Evolutionary conservation across 2,888 invertebrate species (phyloP).

Genomic region (Plusia festucae): DNA sequence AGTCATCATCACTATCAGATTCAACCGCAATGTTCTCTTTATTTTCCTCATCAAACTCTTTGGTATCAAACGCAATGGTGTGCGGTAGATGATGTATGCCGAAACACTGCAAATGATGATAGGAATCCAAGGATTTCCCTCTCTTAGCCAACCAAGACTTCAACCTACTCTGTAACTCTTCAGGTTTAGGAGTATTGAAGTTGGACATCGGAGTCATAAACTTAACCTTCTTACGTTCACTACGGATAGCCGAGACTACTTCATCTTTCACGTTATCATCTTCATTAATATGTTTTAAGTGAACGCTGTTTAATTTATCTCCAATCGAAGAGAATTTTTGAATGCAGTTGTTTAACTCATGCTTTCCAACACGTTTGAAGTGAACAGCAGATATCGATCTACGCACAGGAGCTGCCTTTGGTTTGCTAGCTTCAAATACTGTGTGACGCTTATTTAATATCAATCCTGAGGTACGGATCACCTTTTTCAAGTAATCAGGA

Average conservation of each 20-base stretch:
- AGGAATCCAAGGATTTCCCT: slow-evolving; percentile 84
- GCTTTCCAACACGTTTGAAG: slow-evolving; percentile 78
- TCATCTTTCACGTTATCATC: slow-evolving; percentile 71
- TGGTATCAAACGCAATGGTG: slow-evolving; percentile 39
- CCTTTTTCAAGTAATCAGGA: slow-evolving; percentile 71
- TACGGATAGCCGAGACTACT: slow-evolving; percentile 78
- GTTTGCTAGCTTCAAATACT: slow-evolving; percentile 61
- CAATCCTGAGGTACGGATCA: slow-evolving; percentile 66
- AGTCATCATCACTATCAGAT: slow-evolving; percentile 80
- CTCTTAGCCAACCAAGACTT: slow-evolving; percentile 87
- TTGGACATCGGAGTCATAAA: slow-evolving; percentile 78
- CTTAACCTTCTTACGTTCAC: slow-evolving; percentile 81
- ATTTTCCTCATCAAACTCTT: slow-evolving; percentile 80
- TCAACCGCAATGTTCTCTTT: slow-evolving; percentile 86
- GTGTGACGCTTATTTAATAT: slow-evolving; percentile 73
- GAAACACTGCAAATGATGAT: slow-evolving; percentile 88
- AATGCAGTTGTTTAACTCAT: slow-evolving; percentile 76
- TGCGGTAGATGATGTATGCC: slow-evolving; percentile 75
- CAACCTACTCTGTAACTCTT: slow-evolving; percentile 80
- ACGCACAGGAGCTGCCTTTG: slow-evolving; percentile 65
- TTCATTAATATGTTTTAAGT: slow-evolving; percentile 73
- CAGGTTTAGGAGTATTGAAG: slow-evolving; percentile 78
- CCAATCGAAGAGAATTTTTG: slow-evolving; percentile 83
- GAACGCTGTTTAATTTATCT: slow-evolving; percentile 75
- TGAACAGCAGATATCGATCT: slow-evolving; percentile 86